These are phyloP conservation scores for Crotalus horridus DNA, from an alignment of 2,113 vertebrate genomes.

Conservation along the genomic window DNA sequence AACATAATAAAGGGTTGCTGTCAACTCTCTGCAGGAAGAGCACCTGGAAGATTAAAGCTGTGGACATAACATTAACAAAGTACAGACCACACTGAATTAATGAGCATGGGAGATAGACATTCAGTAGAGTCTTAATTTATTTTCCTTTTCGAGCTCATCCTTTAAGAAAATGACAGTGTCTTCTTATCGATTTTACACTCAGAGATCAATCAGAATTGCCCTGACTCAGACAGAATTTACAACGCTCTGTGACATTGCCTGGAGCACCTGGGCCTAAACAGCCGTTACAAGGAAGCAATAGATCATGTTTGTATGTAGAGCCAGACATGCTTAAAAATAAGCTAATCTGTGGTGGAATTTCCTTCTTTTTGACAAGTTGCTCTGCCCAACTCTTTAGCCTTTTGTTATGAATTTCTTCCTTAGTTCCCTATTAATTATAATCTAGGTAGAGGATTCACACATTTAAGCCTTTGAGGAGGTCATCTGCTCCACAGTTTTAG, in stretches of 20 bases:
- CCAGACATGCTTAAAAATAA: constrained; percentile 88
- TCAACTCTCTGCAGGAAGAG: constrained; percentile 73
- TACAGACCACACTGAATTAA: constrained; percentile 90
- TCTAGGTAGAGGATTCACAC: constrained; percentile 75
- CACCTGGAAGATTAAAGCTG: constrained; percentile 90
- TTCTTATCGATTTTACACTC: constrained; percentile 98
- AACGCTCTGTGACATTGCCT: constrained; percentile 77
- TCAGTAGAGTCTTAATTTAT: constrained; percentile 98
- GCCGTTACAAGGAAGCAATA: constrained; percentile 84
- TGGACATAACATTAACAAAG: constrained; percentile 86
- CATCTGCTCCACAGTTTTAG: constrained; percentile 77
- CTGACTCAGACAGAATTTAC: constrained; percentile 98
- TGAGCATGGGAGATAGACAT: constrained; percentile 84
- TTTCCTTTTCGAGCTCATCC: constrained; percentile 94
- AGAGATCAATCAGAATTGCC: constrained; percentile 98
- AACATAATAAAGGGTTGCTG: constrained; percentile 77
- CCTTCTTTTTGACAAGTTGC: constrained; percentile 85
- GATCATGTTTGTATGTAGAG: constrained; percentile 82
- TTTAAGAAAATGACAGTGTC: constrained; percentile 99
- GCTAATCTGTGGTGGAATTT: constrained; percentile 91
- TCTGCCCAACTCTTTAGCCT: constrained; percentile 72
- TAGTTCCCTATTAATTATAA: constrained; percentile 79
- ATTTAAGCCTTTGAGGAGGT: constrained; percentile 78
- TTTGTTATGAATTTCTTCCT: constrained; percentile 76
- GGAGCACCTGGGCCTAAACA: constrained; percentile 75